phyloP scores from a whole-genome alignment of 2,888 invertebrate species.

The Luffia ferchaultella region DNA sequence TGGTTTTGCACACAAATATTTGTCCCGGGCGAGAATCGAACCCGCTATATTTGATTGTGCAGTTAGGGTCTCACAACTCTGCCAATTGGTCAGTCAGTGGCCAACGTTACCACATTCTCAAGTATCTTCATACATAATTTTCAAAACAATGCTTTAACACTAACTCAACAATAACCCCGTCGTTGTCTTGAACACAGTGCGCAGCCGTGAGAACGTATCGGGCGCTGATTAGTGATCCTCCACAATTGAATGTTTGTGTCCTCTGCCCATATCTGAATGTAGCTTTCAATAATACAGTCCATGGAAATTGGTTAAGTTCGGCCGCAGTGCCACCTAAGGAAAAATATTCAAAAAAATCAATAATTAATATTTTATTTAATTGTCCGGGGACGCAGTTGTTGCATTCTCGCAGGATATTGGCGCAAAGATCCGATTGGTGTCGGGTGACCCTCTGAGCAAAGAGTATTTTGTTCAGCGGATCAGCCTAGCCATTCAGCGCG shows the following conservation, averaged over 20 bases:
- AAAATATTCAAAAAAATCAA: no score
- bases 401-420: no score
- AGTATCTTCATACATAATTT: conserved; percentile 4
- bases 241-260: conserved; percentile 35
- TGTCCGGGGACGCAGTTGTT: background rate
- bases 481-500: no score
- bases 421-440: no score
- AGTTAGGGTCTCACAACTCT: no score
- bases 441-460: no score
- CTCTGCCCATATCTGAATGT: conserved; percentile 30
- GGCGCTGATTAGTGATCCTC: conserved; percentile 46
- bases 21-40: no score
- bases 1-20: no score
- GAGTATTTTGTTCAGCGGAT: no score
- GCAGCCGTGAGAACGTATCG: conserved; percentile 45
- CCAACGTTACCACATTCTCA: conserved; percentile 5
- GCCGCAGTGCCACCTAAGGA: conserved; percentile 41
- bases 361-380: background rate
- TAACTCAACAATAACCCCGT: conserved; percentile 20
- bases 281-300: conserved; percentile 40
- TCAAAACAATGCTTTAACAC: background rate
- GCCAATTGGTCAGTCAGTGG: no score
- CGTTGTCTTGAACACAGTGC: conserved; percentile 38
- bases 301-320: conserved; percentile 44
- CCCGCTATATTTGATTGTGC: no score